These are phyloP conservation scores for Fratercula arctica DNA, from an alignment of 2,797 vertebrate species.

Conservation along the genomic window DNA sequence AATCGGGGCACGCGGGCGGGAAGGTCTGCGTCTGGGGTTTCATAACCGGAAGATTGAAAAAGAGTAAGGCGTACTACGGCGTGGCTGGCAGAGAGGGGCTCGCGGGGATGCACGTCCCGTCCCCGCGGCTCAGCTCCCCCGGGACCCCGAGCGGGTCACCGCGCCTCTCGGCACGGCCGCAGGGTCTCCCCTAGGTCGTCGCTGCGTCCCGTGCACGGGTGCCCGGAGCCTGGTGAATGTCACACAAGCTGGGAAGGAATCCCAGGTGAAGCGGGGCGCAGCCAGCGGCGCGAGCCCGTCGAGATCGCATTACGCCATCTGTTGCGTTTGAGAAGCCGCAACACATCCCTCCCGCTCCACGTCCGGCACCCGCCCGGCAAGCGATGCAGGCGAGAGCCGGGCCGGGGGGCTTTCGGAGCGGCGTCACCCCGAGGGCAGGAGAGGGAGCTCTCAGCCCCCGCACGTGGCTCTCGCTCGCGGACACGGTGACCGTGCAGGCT, in stretches of 20 bases:
- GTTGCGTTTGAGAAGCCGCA: fast-evolving
- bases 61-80: neutral
- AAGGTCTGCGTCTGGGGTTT: neutral
- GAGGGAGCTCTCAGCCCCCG: neutral
- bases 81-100: neutral
- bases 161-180: neutral
- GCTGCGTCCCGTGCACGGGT: fast-evolving
- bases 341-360: fast-evolving
- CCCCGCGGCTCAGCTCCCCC: fast-evolving
- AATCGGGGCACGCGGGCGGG: fast-evolving
- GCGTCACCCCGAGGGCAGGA: too few relatives aligned
- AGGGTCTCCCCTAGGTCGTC: fast-evolving
- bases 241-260: neutral
- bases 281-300: fast-evolving
- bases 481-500: fast-evolving
- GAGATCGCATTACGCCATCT: fast-evolving
- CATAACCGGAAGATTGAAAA: neutral
- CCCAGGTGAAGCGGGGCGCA: neutral
- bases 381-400: fast-evolving
- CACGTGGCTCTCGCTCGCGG: fast-evolving
- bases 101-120: fast-evolving
- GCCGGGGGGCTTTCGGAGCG: fast-evolving
- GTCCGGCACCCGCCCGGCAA: fast-evolving
- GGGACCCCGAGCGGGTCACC: fast-evolving
- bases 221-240: fast-evolving